Conservation (phyloP, 2,113 vertebrate species). For the Columbina picui region DNA sequence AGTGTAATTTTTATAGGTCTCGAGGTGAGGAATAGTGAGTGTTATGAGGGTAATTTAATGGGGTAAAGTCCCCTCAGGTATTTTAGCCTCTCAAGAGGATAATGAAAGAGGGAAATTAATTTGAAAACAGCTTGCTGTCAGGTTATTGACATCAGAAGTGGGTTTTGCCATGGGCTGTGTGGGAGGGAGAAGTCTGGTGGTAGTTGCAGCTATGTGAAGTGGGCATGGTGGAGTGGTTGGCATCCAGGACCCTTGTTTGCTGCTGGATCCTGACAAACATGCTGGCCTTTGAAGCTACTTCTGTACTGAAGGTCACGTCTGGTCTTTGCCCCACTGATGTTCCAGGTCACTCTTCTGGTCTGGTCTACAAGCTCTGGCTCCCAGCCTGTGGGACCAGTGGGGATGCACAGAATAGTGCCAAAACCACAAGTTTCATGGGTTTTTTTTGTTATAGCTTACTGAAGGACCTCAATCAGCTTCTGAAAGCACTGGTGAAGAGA, state of each 20-base stretch:
- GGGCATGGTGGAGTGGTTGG: background rate
- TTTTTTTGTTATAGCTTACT: background rate
- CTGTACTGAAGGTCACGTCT: background rate
- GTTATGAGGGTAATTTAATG: background rate
- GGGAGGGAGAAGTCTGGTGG: background rate
- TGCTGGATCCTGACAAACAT: background rate
- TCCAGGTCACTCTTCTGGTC: background rate
- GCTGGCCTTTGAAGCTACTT: background rate
- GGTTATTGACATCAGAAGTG: background rate
- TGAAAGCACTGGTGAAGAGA: background rate
- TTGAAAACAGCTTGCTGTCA: background rate
- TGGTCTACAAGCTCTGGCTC: rapidly evolving
- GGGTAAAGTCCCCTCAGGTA: background rate
- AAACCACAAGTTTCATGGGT: background rate
- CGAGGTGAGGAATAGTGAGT: background rate
- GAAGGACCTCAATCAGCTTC: background rate
- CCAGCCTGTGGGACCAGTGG: rapidly evolving
- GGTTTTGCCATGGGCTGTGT: background rate
- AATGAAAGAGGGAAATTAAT: background rate
- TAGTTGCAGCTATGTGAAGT: background rate
- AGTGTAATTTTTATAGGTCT: background rate
- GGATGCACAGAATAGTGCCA: background rate
- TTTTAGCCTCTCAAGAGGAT: background rate
- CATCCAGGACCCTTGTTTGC: background rate
- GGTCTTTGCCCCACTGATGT: background rate